Conservation (phyloP, 35 echinoderm and acorn worm genomes). For the Ophiothrix spiculata region DNA sequence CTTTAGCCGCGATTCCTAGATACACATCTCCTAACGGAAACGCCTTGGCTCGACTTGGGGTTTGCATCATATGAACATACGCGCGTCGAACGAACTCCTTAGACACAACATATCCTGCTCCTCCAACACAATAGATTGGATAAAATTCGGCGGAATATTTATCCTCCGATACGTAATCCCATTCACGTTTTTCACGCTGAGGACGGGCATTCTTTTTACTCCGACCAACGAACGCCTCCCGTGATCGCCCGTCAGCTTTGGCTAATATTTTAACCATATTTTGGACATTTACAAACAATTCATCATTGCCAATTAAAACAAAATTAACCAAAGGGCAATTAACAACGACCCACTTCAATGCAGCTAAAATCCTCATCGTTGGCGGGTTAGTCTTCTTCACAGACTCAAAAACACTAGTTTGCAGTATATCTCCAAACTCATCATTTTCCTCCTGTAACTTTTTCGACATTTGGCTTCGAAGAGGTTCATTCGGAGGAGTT, state of each 20-base stretch:
- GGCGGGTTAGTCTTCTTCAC: slow-evolving; percentile 37
- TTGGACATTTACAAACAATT: slow-evolving; percentile 59
- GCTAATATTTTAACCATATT: slow-evolving; percentile 40
- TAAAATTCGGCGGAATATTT: slow-evolving; percentile 53
- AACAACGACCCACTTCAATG: slow-evolving; percentile 58
- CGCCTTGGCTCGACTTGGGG: slow-evolving; percentile 26
- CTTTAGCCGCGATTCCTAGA: slow-evolving; percentile 42
- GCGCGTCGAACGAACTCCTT: slow-evolving; percentile 40
- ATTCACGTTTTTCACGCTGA: slow-evolving; percentile 26
- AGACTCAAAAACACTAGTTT: slow-evolving; percentile 52
- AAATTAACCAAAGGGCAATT: slow-evolving; percentile 65
- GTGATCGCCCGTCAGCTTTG: slow-evolving; percentile 40
- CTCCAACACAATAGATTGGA: slow-evolving; percentile 75
- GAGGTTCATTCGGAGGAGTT: not conserved
- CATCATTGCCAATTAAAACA: slow-evolving; percentile 61
- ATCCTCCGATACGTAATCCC: slow-evolving; percentile 51
- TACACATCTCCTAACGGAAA: slow-evolving; percentile 72
- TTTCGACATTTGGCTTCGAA: not conserved
- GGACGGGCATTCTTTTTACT: slow-evolving; percentile 61
- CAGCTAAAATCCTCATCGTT: slow-evolving; percentile 42
- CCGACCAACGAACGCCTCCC: slow-evolving; percentile 51
- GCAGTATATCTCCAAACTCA: slow-evolving; percentile 43
- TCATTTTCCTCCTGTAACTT: slow-evolving; percentile 34
- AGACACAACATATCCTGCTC: slow-evolving; percentile 74
- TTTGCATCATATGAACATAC: slow-evolving; percentile 16